Percentiles rank a stretch among this genome's conserved stretches.
Evolutionary conservation across 2,797 vertebrate species (phyloP).

Genomic region (Megalops cyprinoides): DNA sequence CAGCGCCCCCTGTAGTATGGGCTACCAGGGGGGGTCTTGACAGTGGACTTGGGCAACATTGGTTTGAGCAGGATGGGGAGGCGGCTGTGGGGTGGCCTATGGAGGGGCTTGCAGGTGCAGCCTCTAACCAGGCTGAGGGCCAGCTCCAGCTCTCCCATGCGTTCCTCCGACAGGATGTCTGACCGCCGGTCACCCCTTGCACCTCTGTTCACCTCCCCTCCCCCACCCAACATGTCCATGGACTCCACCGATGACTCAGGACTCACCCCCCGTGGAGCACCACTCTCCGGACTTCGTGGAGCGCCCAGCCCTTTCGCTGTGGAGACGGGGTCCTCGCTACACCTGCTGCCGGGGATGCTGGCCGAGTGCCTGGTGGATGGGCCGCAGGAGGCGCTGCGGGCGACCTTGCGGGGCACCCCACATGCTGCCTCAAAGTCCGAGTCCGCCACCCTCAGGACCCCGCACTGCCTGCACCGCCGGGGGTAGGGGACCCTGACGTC

Average conservation of each 20-base stretch:
- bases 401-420: constrained; percentile 88
- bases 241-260: constrained; percentile 85
- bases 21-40: constrained; percentile 53
- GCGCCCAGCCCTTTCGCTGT: constrained; percentile 72
- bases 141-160: constrained; percentile 73
- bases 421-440: constrained; percentile 94
- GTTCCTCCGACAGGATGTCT: constrained; percentile 76
- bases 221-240: constrained; percentile 73
- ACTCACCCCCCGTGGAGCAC: too few relatives aligned
- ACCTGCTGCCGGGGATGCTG: constrained; percentile 67
- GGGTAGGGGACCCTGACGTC: constrained; percentile 68
- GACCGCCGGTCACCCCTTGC: constrained; percentile 72
- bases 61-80: constrained; percentile 81
- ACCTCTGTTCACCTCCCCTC: too few relatives aligned
- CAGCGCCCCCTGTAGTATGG: constrained; percentile 54
- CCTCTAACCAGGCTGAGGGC: constrained; percentile 82
- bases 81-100: constrained; percentile 80
- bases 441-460: constrained; percentile 83
- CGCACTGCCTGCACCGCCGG: constrained; percentile 79
- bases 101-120: constrained; percentile 82
- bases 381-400: constrained; percentile 81
- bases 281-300: too few relatives aligned
- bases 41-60: constrained; percentile 57
- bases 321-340: constrained; percentile 72
- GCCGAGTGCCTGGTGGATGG: constrained; percentile 83